Evolutionary conservation across 1,140 invertebrate species (phyloP).

Genomic region (Ctenoplectra terminalis): DNA sequence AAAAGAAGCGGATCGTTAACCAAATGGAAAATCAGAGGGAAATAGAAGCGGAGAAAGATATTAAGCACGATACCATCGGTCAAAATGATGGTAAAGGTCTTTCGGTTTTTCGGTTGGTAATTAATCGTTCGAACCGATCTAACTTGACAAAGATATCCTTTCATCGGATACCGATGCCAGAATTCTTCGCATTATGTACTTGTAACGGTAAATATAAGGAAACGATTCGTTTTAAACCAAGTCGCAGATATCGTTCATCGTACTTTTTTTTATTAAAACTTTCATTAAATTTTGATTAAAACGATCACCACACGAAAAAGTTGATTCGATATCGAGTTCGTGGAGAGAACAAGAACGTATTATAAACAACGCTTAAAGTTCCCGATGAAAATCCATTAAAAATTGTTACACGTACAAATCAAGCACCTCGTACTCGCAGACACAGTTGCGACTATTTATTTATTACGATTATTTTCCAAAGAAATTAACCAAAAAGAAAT

Average conservation of each 20-base stretch:
- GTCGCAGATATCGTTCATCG: conserved; percentile 43
- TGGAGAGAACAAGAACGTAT: background rate
- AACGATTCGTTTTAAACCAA: conserved; percentile 35
- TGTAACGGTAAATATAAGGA: too few species aligned
- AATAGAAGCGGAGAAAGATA: background rate
- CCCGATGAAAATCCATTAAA: background rate
- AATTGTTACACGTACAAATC: too few species aligned
- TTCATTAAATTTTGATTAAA: conserved; percentile 15
- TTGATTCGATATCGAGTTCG: background rate
- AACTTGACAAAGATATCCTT: conserved; percentile 3
- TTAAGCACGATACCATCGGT: background rate
- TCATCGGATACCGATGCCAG: conserved; percentile 17
- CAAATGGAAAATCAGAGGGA: background rate
- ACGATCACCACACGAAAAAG: background rate
- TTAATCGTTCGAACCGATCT: conserved; percentile 43
- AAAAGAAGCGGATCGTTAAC: background rate
- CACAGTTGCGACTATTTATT: background rate
- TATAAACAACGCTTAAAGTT: background rate
- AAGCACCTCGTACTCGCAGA: too few species aligned
- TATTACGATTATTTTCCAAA: background rate
- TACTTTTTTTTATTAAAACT: conserved; percentile 22
- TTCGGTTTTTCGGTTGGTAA: background rate
- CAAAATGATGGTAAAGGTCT: conserved; percentile 34
- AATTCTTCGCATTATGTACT: conserved; percentile 12
- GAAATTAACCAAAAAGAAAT: conserved; percentile 5